Evolutionary conservation across 2,113 vertebrate species (phyloP), one percentile per base, ranked within the genome.

Genomic region (Mormoops blainvillei): DNA sequence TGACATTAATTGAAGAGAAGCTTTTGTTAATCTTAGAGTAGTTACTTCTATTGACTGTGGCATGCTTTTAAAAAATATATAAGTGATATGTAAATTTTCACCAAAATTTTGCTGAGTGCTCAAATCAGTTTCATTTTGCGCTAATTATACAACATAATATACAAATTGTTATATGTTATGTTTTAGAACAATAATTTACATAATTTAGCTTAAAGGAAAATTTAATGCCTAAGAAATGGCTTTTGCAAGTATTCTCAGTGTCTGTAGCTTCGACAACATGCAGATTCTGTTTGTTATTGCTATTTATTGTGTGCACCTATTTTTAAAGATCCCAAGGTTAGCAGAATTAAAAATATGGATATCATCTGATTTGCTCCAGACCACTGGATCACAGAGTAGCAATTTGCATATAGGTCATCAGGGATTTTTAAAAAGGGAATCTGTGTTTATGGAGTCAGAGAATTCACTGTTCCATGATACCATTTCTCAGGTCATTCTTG

Each of bases 341-440:
- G 88, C 78, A 78, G 56, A 95, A 84, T 90, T 96, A 94, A 96
- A 97, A 94, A 82, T 84, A 95, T 48, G 12, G n/a, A 41, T 94
- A 82, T 95, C 82, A 95, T 82, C 45, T 56, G 50, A 48, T 67
- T 80, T 88, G 26, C 41, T 88, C 12, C 54, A 95, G 78, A 91
- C 50, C 56, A 91, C 38, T 86, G 19, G 83, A 28, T 85, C 61
- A 88, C 15, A 93, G 68, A 94, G 70, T 36, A 78, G 16, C 82
- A 65, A 89, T 87, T 90, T 94, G 26, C 93, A 94, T 89, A 70
- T 77, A 95, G 95, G 82, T 89, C 92, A 96, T 81, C 63, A 73
- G 41, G 31, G 58, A 43, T 94, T 97, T 88, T 92, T 28, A 18
- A 18, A 73, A 87, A 80, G 70, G 31, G 41, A 96, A 93, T 84